phyloP scores from a whole-genome alignment of 2,888 invertebrate species.

The Leptopilina drosophilae region DNA sequence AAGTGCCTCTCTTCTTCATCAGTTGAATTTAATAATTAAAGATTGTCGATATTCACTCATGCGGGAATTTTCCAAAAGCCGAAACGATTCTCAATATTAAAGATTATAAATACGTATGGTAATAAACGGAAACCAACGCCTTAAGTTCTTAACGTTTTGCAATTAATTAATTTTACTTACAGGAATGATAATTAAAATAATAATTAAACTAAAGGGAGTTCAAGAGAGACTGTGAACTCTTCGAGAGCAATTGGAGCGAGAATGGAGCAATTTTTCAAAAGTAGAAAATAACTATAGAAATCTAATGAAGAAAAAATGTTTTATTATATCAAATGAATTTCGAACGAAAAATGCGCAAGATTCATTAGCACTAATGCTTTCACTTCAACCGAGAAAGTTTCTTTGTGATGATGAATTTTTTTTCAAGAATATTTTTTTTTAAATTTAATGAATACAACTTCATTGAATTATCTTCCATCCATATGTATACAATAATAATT shows the following conservation, averaged over 20 bases:
- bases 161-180: slow-evolving; percentile 1
- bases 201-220: too few relatives aligned
- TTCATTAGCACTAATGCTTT: slow-evolving; percentile 32
- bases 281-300: background rate
- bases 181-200: too few relatives aligned
- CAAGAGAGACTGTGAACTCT: too few relatives aligned
- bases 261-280: background rate
- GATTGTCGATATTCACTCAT: slow-evolving; percentile 13
- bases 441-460: slow-evolving; percentile 7
- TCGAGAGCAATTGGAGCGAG: too few relatives aligned
- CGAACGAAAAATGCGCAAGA: background rate
- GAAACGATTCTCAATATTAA: background rate
- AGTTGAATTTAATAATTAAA: slow-evolving; percentile 33
- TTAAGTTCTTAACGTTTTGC: background rate
- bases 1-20: background rate
- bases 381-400: slow-evolving; percentile 33
- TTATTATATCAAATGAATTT: background rate
- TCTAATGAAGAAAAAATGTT: background rate
- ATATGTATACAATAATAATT: background rate
- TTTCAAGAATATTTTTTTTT: slow-evolving; percentile 1
- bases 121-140: slow-evolving; percentile 19
- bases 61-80: slow-evolving; percentile 5
- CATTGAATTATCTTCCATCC: background rate
- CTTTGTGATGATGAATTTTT: slow-evolving; percentile 13
- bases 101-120: background rate